Conservation (phyloP, 2,888 invertebrate species). For the Cotesia congregata region DNA sequence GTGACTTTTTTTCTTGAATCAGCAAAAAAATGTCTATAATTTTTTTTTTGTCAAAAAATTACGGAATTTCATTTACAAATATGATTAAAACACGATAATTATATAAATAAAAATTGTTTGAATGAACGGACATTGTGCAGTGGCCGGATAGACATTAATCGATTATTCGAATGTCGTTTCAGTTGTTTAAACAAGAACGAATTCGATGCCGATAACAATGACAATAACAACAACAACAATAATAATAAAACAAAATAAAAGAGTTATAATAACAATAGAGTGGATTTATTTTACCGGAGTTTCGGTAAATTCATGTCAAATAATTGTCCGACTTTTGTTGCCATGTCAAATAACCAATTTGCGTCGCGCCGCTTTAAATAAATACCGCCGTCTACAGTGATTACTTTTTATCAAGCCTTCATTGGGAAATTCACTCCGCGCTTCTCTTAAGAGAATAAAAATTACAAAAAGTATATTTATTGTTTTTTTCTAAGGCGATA, state of each 20-base stretch:
- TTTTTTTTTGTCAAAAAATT: neutral
- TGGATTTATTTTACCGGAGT: conserved; percentile 29
- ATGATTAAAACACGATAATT: neutral
- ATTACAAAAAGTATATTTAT: too few species aligned
- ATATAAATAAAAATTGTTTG: neutral
- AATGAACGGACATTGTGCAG: conserved; percentile 1
- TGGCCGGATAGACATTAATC: conserved; percentile 20
- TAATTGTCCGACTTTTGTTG: conserved; percentile 34
- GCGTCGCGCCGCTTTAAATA: conserved; percentile 4
- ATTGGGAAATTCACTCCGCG: too few species aligned
- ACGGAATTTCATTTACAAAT: neutral
- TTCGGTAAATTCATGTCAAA: conserved; percentile 32
- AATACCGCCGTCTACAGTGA: neutral
- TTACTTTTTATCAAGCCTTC: too few species aligned
- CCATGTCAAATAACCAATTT: conserved; percentile 23
- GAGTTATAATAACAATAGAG: conserved; percentile 10
- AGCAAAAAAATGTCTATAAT: too few species aligned
- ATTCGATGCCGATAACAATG: conserved; percentile 11
- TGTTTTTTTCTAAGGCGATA: too few species aligned
- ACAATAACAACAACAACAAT: neutral
- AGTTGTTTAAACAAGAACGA: conserved; percentile 28
- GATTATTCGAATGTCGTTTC: conserved; percentile 27
- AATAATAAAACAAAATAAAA: neutral
- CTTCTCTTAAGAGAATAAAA: too few species aligned
- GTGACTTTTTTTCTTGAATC: neutral